A percentile compares a stretch with the other conserved stretches of the same genome.
These are phyloP conservation scores for Andrena dorsata DNA, from an alignment of 2,888 invertebrate species.

Conservation along the genomic window DNA sequence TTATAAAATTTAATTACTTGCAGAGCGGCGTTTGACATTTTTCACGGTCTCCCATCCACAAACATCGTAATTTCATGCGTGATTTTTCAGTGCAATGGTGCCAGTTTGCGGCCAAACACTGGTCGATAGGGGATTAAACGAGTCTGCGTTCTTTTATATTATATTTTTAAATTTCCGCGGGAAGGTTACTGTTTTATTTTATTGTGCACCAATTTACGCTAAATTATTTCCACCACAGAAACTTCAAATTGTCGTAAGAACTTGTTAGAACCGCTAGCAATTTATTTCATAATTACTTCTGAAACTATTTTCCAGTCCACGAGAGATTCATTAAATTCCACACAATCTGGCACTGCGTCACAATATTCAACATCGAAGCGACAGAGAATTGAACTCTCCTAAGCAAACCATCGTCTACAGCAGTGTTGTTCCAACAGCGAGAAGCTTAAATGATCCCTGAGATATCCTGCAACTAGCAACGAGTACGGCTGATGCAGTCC, in stretches of 20 bases:
- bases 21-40: neutral
- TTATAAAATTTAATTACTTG: neutral
- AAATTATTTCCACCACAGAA: too few species aligned
- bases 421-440: neutral
- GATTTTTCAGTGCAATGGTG: neutral
- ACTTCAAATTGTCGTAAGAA: too few species aligned
- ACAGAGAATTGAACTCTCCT: neutral
- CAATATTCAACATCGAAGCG: too few species aligned
- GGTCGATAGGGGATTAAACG: neutral
- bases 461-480: neutral
- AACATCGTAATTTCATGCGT: neutral
- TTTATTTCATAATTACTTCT: too few species aligned
- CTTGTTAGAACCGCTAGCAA: too few species aligned
- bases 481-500: constrained; percentile 13
- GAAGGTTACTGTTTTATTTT: neutral
- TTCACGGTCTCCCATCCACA: neutral
- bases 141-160: neutral
- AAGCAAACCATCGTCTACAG: neutral
- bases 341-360: too few species aligned
- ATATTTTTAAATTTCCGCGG: neutral
- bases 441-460: constrained; percentile 9
- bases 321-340: too few species aligned
- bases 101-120: neutral
- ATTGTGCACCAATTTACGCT: too few species aligned
- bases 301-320: too few species aligned